Evolutionary conservation across 2,888 invertebrate species (phyloP).

Genomic region (Diaphora mendica): DNA sequence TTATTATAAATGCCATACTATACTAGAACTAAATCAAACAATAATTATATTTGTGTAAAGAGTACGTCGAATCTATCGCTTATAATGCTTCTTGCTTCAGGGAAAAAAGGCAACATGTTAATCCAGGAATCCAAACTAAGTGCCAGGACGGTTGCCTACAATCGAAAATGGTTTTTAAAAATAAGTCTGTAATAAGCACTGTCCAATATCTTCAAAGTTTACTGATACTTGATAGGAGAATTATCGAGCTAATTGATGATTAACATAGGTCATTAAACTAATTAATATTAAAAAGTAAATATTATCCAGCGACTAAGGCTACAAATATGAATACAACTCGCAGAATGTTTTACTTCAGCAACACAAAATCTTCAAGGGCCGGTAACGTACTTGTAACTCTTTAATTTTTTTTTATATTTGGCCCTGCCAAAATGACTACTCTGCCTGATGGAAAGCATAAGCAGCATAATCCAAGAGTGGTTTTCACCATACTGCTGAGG

Average conservation of each 20-base stretch:
- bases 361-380: neutral
- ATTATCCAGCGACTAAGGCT: neutral
- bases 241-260: neutral
- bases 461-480: too few species aligned
- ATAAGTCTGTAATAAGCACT: neutral
- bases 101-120: conserved; percentile 75
- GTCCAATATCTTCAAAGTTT: neutral
- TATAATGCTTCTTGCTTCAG: conserved; percentile 69
- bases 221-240: neutral
- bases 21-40: conserved; percentile 24
- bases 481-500: too few species aligned
- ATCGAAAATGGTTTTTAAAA: conserved; percentile 19
- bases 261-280: neutral
- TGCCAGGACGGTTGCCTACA: conserved; percentile 72
- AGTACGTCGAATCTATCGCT: conserved; percentile 67
- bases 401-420: too few species aligned
- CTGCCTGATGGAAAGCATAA: too few species aligned
- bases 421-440: too few species aligned
- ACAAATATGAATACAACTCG: neutral
- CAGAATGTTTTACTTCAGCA: neutral
- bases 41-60: conserved; percentile 65
- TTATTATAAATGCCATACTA: neutral
- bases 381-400: neutral
- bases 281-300: neutral
- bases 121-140: conserved; percentile 74